Base-by-base conservation (phyloP, 2,888 invertebrate genomes). In the Nasonovia ribisnigri region DNA sequence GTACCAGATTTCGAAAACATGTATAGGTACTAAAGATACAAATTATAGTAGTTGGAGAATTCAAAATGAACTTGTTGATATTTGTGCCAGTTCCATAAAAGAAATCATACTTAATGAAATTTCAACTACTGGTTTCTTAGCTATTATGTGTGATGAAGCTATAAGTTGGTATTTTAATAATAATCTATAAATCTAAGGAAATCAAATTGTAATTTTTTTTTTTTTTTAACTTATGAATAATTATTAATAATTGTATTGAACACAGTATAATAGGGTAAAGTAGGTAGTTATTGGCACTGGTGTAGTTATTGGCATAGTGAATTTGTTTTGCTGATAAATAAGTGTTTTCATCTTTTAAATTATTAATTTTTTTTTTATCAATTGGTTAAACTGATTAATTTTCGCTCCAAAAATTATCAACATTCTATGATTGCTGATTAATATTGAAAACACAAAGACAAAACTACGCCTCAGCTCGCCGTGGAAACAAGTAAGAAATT, bases 381-480 rank as follows among this genome's bases (percentile, higher is more conserved):
- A 11, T 42, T 89, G 89, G 57, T 89, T 43, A 89, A 36, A 89
- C 88, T 88, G 88, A 42, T 88, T 51, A 26, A 42, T 89, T 60
- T 89, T 54, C 36, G 87, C 87, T 88, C 51, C 87, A 88, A 88
- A 88, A 88, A 51, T 24, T 88, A 88, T 88, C 51, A 88, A 88
- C 24, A 88, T 88, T 88, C 24, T 11, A 51, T 51, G 36, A n/a
- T n/a, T 36, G 2, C 0, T 36, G 87, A 88, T 88, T 88, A 36
- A 88, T 88, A 51, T 36, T 24, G 36, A 88, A 36, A n/a, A 24
- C 6, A 24, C n/a, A 51, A 51, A 20, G 20, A 0, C 20, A 88
- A n/a, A 88, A 88, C n/a, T 20, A 88, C 87, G 36, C 3, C 24
- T 88, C 36, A 88, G 36, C 43, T 29, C 13, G 13, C 29, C 13